These are phyloP conservation scores for Suricata suricatta DNA, from an alignment of 2,113 vertebrate species.

Conservation along the genomic window DNA sequence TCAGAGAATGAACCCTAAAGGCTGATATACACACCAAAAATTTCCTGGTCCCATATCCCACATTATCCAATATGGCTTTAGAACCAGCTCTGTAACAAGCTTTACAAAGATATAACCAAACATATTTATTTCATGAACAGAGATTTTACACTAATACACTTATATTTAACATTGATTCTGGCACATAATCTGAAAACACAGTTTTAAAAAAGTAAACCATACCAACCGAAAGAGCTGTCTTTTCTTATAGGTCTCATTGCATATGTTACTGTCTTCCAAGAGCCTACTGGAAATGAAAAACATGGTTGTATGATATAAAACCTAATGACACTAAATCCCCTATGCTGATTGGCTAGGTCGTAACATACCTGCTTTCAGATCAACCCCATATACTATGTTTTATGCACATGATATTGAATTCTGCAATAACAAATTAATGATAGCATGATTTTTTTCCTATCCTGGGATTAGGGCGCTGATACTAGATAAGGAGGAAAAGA, in stretches of 20 bases:
- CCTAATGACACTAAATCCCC: not conserved
- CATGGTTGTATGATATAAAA: conserved; percentile 73
- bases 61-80: not conserved
- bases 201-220: conserved; percentile 78
- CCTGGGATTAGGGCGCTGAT: not conserved
- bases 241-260: conserved; percentile 94
- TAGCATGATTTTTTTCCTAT: not conserved
- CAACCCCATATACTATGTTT: not conserved
- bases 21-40: not conserved
- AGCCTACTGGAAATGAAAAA: conserved; percentile 89
- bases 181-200: conserved; percentile 67
- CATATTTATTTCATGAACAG: conserved; percentile 54
- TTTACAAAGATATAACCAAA: conserved; percentile 32
- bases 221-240: conserved; percentile 96
- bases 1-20: not conserved
- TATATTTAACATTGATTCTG: conserved; percentile 69
- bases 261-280: conserved; percentile 91
- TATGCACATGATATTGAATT: not conserved
- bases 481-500: not conserved
- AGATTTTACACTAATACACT: conserved; percentile 66
- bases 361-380: not conserved
- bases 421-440: not conserved
- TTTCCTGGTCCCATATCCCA: not conserved
- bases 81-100: not conserved
- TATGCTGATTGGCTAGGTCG: not conserved